phyloP scores from a whole-genome alignment of 2,888 invertebrate species.

The Volucella inflata region DNA sequence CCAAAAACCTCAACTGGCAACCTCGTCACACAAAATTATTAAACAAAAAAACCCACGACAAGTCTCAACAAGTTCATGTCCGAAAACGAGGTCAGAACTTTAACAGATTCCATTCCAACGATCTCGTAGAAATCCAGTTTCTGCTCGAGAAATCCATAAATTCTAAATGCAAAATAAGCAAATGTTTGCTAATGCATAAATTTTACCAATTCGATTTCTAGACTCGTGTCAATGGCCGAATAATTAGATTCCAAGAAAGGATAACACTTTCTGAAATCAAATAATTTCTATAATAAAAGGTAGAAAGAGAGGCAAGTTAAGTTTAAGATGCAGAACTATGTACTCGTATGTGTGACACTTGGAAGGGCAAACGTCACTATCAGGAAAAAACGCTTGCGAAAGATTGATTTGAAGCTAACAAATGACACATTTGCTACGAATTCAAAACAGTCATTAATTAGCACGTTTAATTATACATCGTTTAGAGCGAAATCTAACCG shows the following conservation, averaged over 20 bases:
- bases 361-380: no score
- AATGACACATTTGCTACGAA: not conserved
- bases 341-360: no score
- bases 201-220: constrained; percentile 7
- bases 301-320: not conserved
- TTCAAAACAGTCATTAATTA: not conserved
- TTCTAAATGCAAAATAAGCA: constrained; percentile 23
- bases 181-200: constrained; percentile 13
- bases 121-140: constrained; percentile 5
- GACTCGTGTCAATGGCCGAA: constrained; percentile 23
- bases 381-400: no score
- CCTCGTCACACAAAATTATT: not conserved
- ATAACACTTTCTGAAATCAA: constrained; percentile 17
- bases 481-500: not conserved
- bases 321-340: not conserved
- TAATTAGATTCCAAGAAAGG: not conserved
- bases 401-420: not conserved
- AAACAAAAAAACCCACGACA: not conserved
- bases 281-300: not conserved
- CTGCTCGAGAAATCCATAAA: constrained; percentile 1
- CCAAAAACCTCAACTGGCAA: not conserved
- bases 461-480: not conserved
- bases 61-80: constrained; percentile 7
- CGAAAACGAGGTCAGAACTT: constrained; percentile 30
- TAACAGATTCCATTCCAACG: constrained; percentile 5